Evolutionary conservation across 2,888 invertebrate species (phyloP), one percentile per base, ranked within the genome.

Genomic region (Lithophane ornitopus): DNA sequence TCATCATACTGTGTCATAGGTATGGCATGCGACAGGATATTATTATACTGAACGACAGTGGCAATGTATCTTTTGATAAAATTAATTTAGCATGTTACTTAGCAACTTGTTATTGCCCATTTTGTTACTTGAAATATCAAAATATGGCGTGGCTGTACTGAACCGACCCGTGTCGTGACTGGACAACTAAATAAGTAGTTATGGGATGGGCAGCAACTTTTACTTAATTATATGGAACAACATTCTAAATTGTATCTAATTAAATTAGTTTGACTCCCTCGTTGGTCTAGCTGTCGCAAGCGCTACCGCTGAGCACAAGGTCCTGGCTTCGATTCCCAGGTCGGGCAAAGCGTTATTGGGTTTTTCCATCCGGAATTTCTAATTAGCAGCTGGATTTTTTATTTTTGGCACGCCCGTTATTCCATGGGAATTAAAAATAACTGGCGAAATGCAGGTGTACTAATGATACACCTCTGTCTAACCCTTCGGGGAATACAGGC

Each of bases 51-150:
- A 76, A 84, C 54, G 75, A 62, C 70, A 63, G 59, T 63, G 44
- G 81, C 62, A 70, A 71, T 80, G 62, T 75, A 73, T 84, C 75
- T 82, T 56, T 73, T 70, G 75, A 84, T 84, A 76, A 84, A 80
- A 84, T 82, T 82, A 84, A 80, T 84, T 80, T 75, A 52, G 61
- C 66, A 70, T 70, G 66, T 76, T 68, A 81, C 46, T 81, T 83
- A 78, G 67, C 70, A 70, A 75, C 67, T 80, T 76, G 75, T 80
- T 67, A 62, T 49, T 66, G 61, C 54, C 65, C 16, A 54, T 80
- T 84, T 80, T 62, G 71, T 69, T 72, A 28, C 16, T 75, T 62
- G 44, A 80, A 80, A 67, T 69, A 72, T 65, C 67, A 41, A 58
- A 66, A 74, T 68, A 66, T 56, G 63, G 74, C 46, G 49, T 28